These are phyloP conservation scores for Esox lucius DNA, from an alignment of 2,797 vertebrate species.

Conservation along the genomic window DNA sequence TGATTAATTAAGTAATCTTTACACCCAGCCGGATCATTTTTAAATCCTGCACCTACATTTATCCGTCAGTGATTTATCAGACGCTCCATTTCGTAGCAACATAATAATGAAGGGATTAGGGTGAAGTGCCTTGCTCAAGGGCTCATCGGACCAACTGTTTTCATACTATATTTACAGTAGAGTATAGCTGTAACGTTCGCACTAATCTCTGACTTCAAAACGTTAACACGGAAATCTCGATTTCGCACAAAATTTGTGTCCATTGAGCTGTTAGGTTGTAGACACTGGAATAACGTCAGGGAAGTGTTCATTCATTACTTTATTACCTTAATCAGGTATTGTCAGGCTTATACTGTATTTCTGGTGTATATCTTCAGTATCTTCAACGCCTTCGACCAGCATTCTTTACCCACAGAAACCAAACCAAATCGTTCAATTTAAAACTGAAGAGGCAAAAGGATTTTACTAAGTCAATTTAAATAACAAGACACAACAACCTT, in stretches of 20 bases:
- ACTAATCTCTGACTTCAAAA: not conserved
- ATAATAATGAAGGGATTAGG: too few species aligned
- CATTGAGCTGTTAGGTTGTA: too few species aligned
- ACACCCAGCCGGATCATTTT: not conserved
- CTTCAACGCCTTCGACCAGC: not conserved
- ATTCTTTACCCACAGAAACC: not conserved
- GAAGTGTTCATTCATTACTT: not conserved
- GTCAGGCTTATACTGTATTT: too few species aligned
- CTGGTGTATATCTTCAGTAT: not conserved
- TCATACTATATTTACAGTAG: not conserved
- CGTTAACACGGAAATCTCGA: not conserved
- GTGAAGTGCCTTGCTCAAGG: not conserved
- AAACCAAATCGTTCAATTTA: not conserved
- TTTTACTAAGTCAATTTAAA: not conserved
- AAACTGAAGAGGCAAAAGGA: not conserved
- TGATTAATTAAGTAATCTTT: not conserved
- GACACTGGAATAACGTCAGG: too few species aligned
- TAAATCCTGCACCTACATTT: not conserved
- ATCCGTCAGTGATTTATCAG: too few species aligned
- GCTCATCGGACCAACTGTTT: too few species aligned
- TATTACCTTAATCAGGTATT: not conserved
- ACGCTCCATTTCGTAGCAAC: too few species aligned
- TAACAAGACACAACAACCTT: slow-evolving; percentile 13
- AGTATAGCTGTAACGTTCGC: not conserved
- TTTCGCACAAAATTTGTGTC: not conserved